Evolutionary conservation across 2,797 vertebrate species (phyloP).

Genomic region (Lates japonicus): DNA sequence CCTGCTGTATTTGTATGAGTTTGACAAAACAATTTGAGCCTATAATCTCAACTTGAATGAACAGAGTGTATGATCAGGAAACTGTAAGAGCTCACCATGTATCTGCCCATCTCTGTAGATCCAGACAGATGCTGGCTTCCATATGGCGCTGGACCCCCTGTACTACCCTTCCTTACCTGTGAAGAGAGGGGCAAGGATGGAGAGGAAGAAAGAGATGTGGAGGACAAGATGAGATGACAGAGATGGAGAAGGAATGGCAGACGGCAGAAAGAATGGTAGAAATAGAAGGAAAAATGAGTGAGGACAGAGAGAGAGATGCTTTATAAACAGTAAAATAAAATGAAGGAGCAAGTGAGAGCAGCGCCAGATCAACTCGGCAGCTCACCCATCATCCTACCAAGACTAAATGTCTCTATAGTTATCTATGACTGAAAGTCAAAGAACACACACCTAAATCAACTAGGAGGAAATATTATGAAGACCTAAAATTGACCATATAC

Average conservation of each 20-base stretch:
- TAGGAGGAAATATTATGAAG: neutral
- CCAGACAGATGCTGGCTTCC: constrained; percentile 91
- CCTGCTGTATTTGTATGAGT: neutral
- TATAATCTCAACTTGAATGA: neutral
- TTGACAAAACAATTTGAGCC: neutral
- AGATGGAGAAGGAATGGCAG: constrained; percentile 36
- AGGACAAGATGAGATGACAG: too few species aligned
- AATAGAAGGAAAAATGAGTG: constrained; percentile 15
- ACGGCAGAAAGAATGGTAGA: constrained; percentile 34
- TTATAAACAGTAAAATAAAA: constrained; percentile 55
- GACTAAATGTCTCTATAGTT: constrained; percentile 31
- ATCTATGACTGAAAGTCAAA: constrained; percentile 26
- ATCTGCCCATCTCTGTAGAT: constrained; percentile 91
- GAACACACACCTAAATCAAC: constrained; percentile 36
- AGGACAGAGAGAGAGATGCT: constrained; percentile 37
- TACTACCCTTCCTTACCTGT: constrained; percentile 93
- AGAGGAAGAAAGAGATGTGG: too few species aligned
- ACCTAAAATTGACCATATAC: constrained; percentile 30
- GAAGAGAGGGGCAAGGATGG: constrained; percentile 40
- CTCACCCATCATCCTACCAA: constrained; percentile 50
- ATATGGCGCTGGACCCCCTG: constrained; percentile 87
- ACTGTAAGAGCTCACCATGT: constrained; percentile 86
- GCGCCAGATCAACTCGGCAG: constrained; percentile 49
- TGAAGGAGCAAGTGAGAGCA: constrained; percentile 52
- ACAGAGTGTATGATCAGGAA: neutral